phyloP scores from a whole-genome alignment of 2,797 vertebrate species.

The Gambusia yucatana region DNA sequence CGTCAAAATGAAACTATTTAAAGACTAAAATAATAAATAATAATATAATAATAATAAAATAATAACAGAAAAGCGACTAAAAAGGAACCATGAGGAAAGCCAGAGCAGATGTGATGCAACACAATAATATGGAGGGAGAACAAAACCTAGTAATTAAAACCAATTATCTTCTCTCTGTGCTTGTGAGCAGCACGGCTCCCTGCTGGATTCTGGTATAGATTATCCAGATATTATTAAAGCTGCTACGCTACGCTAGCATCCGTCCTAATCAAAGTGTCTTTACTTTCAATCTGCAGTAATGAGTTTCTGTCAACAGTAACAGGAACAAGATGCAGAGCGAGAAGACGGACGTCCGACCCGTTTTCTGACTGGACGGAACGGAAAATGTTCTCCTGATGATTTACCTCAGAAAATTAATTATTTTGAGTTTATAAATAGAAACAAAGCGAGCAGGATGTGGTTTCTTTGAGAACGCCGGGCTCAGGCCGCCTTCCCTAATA shows the following conservation, averaged over 20 bases:
- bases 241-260: constrained; percentile 51
- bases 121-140: constrained; percentile 11
- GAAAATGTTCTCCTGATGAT: constrained; percentile 34
- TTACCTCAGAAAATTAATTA: constrained; percentile 17
- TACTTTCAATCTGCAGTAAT: constrained; percentile 85
- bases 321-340: constrained; percentile 70
- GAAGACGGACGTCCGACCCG: background rate
- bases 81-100: background rate
- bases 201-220: constrained; percentile 37
- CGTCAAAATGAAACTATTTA: background rate
- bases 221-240: constrained; percentile 56
- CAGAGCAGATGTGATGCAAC: background rate
- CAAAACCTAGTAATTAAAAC: constrained; percentile 34
- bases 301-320: constrained; percentile 82
- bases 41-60: background rate
- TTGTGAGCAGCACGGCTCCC: constrained; percentile 43
- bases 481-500: constrained; percentile 21
- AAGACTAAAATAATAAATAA: background rate
- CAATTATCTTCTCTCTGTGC: constrained; percentile 29
- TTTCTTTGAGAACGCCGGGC: constrained; percentile 9
- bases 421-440: constrained; percentile 23
- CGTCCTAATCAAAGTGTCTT: constrained; percentile 68
- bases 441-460: background rate
- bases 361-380: constrained; percentile 23
- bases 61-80: background rate